Base-by-base conservation (phyloP, 2,797 vertebrate species). In the Heteromormyrus szaboi region DNA sequence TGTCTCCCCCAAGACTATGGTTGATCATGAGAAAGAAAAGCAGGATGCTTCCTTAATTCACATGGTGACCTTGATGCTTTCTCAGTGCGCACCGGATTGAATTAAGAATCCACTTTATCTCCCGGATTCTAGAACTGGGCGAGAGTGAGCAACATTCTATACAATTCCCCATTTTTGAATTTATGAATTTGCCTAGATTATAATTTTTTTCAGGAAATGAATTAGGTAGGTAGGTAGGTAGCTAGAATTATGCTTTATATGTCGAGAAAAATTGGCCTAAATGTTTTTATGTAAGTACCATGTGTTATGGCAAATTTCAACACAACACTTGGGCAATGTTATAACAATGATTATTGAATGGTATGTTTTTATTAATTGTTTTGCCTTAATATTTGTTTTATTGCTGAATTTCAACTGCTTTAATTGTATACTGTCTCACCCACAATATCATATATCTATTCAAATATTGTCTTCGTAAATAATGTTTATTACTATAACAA, bases 21-120 rank as follows among this genome's bases (percentile, higher is more conserved):
- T 54, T 86, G 62, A 88, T 19, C 41, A 91, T 22, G 9, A 90
- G 11, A 53, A 89, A 46, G 6, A 87, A 25, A 72, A 91, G 25
- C 56, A 86, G 46, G 19, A 90, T 86, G 87, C 48, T 22, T 25
- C 29, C 1, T 0, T 62, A 22, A 81, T 22, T 65, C 0, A 65
- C 91, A 90, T 91, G 48, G 29, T 41, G 50, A 56, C 86, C 85
- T 72, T 86, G 54, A 46, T 88, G 46, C 44, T 62, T 19, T 83
- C 72, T 83, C 8, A 11, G 22, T 46, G 53, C 1, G 41, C 83
- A 59, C 53, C 33, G 33, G 53, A 88, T 22, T 22, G 8, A 59
- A 37, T n/a, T 83, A 76, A 44, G 25, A 62, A 65, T 68, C 22
- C 22, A 46, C 17, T 92, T 91, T 92, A 87, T 90, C 92, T 91